Evolutionary conservation across 2,888 invertebrate genomes (phyloP), one percentile per base, ranked within the genome.

Genomic region (Machimus atricapillus): DNA sequence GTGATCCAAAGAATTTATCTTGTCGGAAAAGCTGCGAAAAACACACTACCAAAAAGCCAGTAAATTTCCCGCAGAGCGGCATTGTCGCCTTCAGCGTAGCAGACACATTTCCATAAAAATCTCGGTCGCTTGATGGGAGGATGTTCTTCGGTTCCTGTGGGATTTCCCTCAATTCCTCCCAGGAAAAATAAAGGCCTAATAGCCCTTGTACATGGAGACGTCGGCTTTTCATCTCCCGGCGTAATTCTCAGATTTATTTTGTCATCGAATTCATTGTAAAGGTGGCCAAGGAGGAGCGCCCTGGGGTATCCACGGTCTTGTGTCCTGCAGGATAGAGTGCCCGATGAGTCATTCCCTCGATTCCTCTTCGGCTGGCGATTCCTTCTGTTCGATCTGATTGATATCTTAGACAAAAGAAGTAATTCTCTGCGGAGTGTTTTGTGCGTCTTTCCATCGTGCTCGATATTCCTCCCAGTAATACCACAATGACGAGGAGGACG

Each of bases 191-290:
- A 9, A 66, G 27, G 66, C 52, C 66, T 66, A 66, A 66, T 66
- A 66, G 52, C 31, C 52, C 52, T 27, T 52, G 52, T 79, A 79
- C 34, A 34, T 34, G 9, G 16, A 76, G 34, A 23, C 66, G 66
- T 12, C 27, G 66, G 66, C 66, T 66, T 66, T 66, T 66, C 66
- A 66, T 66, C 66, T 66, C 23, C 8, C 66, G 66, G 16, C 37
- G 79, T 79, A 79, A 79, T 79, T 79, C 46, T 79, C 79, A 79
- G 79, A 79, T 52, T 46, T 79, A 79, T 52, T 79, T 79, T 79
- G 79, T 79, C 79, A 52, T 79, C 52, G 52, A 79, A 79, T 79
- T 79, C 79, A 79, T 78, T 78, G 78, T 43, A 43, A 46, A 46
- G 78, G 43, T 78, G 23, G 9, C 79, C 16, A 27, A 79, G 31